phyloP scores from a whole-genome alignment of 2,113 vertebrate genomes.

The Anser brachyrhynchus region DNA sequence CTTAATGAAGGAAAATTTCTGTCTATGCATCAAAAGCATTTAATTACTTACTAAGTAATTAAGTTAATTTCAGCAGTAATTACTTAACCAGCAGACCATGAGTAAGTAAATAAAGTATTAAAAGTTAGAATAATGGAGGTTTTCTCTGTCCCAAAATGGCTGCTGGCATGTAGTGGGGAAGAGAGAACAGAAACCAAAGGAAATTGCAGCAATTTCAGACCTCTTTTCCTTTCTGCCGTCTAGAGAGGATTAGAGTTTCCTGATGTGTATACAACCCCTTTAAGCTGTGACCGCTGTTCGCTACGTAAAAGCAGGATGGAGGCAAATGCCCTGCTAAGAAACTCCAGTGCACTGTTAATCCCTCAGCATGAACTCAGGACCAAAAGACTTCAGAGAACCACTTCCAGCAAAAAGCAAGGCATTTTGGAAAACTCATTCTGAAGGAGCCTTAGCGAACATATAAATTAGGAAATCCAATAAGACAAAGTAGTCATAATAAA shows the following conservation, averaged over 20 bases:
- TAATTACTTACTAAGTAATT: constrained; percentile 18
- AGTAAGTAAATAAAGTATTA: background rate
- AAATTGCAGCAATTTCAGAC: background rate
- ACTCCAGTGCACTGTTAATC: background rate
- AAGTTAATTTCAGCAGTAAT: constrained; percentile 37
- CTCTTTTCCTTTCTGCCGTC: background rate
- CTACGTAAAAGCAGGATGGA: background rate
- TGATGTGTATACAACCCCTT: background rate
- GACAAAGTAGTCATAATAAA: background rate
- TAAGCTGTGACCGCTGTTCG: background rate
- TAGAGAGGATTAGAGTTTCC: background rate
- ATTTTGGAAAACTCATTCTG: background rate
- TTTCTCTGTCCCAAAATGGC: background rate
- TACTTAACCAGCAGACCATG: background rate
- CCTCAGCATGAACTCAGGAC: background rate
- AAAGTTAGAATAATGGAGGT: background rate
- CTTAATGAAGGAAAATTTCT: background rate
- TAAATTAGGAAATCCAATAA: background rate
- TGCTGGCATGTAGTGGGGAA: background rate
- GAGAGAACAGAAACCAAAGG: background rate
- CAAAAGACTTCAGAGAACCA: background rate
- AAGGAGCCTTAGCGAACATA: background rate
- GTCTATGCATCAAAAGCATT: background rate
- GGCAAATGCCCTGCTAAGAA: background rate
- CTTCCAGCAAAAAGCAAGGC: background rate